These are phyloP conservation scores for Monodelphis domestica DNA, from an alignment of 2,797 vertebrate genomes.

Conservation along the genomic window DNA sequence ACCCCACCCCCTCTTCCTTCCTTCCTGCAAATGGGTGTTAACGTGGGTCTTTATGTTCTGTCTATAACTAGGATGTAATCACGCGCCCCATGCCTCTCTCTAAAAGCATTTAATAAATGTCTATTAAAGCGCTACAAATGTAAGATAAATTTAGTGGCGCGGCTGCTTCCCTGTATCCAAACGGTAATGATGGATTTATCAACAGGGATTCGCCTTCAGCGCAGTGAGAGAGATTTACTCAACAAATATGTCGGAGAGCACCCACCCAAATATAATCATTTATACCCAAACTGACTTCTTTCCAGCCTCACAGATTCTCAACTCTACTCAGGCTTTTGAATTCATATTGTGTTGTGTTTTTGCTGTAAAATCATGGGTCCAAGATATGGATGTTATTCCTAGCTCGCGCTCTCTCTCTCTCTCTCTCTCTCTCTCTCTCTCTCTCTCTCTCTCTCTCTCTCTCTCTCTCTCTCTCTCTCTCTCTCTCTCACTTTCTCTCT, in stretches of 20 bases:
- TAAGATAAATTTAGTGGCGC: conserved; percentile 90
- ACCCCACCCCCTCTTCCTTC: conserved; percentile 73
- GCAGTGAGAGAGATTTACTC: conserved; percentile 85
- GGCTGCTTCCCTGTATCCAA: conserved; percentile 87
- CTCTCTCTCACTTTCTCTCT: no score
- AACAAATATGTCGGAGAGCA: conserved; percentile 83
- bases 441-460: no score
- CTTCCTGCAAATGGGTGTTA: conserved; percentile 87
- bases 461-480: neutral
- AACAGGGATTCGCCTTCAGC: conserved; percentile 87
- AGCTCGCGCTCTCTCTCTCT: neutral
- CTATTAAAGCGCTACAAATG: conserved; percentile 90
- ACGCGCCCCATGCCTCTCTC: conserved; percentile 89
- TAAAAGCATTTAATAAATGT: conserved; percentile 92
- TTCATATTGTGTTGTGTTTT: neutral
- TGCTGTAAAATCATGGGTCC: neutral
- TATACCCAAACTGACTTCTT: conserved; percentile 81
- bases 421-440: neutral
- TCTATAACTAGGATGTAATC: conserved; percentile 90
- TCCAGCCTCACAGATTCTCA: conserved; percentile 69
- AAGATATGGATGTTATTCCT: neutral
- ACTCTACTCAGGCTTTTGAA: neutral
- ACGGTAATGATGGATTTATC: conserved; percentile 90
- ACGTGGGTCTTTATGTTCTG: conserved; percentile 87
- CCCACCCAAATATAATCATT: conserved; percentile 85